Percentiles rank a stretch among this genome's conserved stretches.
phyloP scores from a whole-genome alignment of 2,888 invertebrate species.

The Brenthis hecate region DNA sequence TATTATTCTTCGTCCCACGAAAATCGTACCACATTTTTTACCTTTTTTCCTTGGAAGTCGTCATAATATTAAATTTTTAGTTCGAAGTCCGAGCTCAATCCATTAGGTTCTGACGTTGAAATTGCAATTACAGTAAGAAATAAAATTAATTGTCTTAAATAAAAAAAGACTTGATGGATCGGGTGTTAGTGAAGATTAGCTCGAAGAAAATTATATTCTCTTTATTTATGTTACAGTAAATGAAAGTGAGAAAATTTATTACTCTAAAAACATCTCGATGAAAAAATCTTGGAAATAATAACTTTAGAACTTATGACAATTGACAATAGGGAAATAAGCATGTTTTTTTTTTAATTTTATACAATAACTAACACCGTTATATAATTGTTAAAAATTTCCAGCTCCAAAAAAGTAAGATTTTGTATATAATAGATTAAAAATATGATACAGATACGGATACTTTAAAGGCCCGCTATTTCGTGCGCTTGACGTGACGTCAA shows the following conservation, averaged over 20 bases:
- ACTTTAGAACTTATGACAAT: neutral
- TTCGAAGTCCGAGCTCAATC: constrained; percentile 63
- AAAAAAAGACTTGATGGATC: constrained; percentile 39
- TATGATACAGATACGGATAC: too few relatives aligned
- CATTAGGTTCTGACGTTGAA: constrained; percentile 66
- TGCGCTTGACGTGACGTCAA: too few relatives aligned
- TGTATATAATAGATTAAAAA: too few relatives aligned
- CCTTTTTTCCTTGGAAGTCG: constrained; percentile 56
- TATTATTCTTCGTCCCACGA: constrained; percentile 71
- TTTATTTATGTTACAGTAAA: constrained; percentile 27
- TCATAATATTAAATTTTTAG: constrained; percentile 73
- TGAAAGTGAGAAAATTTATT: constrained; percentile 21
- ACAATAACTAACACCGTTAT: too few relatives aligned
- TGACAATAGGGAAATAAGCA: too few relatives aligned
- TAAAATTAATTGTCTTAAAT: constrained; percentile 53
- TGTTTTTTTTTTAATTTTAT: too few relatives aligned
- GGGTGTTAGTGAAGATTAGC: constrained; percentile 23
- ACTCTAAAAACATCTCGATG: neutral
- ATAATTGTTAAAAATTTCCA: too few relatives aligned
- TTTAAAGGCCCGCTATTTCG: too few relatives aligned
- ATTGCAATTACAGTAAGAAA: constrained; percentile 62
- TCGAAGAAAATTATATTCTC: constrained; percentile 13
- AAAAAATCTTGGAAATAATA: neutral
- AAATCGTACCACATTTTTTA: constrained; percentile 58
- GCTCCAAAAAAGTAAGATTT: too few relatives aligned